Base-by-base conservation (phyloP, 2,797 vertebrate species). In the Amazona finschi region DNA sequence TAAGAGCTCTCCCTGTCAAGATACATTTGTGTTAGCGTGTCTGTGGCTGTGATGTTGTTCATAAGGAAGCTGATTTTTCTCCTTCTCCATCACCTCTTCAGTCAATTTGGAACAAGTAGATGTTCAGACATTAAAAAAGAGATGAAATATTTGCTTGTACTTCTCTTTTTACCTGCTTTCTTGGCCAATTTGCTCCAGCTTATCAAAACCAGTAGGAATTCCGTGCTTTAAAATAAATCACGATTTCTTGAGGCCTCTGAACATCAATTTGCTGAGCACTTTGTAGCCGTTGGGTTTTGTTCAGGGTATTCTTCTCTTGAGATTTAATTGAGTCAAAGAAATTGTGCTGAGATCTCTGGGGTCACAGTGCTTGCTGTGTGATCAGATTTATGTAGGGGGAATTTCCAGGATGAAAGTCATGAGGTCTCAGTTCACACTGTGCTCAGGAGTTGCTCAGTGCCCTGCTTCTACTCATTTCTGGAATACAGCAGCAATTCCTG, bases 391-490 rank as follows among this genome's bases (percentile, higher is more conserved):
- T 2, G 8, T 5, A 38, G 67, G 41, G 43, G 13, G 31, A 0
- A 9, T 50, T 55, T 27, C 49, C 43, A 41, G 14, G 67, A 67
- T 3, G 49, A 13, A 24, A 47, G 7, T 33, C 19, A 0, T 1
- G 33, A 49, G 38, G 6, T 52, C 44, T 43, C 31, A 3, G 0
- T 18, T 30, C 19, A 0, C 28, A 5, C 27, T 12, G 1, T 2
- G 38, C 38, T 25, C 33, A 2, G 62, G 3, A 22, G 43, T 2
- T 20, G 17, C 38, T 62, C 47, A 2, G 6, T 30, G 46, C 17
- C 62, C 64, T 44, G 49, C 70, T 41, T 5, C 0, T 22, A 7
- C 24, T 73, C 4, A 1, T 52, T 46, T 20, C 30, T 25, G 64
- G 49, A 61, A 15, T 14, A 6, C 19, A 39, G 30, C 3, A 3